Base-by-base conservation (phyloP, 1,140 invertebrate genomes). In the Heliconius melpomene region DNA sequence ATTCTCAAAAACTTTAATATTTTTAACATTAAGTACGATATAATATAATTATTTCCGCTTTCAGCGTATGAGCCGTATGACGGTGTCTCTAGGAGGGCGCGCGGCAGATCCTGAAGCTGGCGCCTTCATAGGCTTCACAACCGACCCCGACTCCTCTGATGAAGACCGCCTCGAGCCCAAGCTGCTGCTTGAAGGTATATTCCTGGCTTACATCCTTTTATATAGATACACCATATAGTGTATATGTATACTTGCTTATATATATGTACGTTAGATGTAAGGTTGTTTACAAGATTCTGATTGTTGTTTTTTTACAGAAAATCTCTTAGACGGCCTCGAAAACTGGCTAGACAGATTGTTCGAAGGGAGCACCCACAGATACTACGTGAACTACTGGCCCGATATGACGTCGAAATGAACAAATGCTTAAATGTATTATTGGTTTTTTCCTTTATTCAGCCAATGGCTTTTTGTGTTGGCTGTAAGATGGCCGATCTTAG, bases 351-450 rank as follows among this genome's bases (percentile, higher is more conserved):
- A 99, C 90, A 96, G 98, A 71, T 94, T 99, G 76, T 99, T 99
- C 91, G 99, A 99, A 93, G 99, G 99, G 66, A 97, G 97, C 75
- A 98, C 99, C 11, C 97, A 98, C 89, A 97, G 98, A 86, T 99
- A 99, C 94, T 97, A 98, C 92, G 97, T 99, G 82, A 98, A 98
- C 91, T 99, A 99, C 94, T 99, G 99, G 99, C 99, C 99, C 26
- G 98, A 98, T 85, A 98, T 97, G 95, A 96, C 96, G 83, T 95
- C 95, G 1, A 66, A 66, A 66, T 66, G 60, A 66, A 29, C 60
- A 66, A 3, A 29, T 26, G 23, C 13, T 11, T 66, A 66, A 66
- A 29, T 66, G 23, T 9, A 16, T 36, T 36, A 36, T 29, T 66
- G 60, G 26, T 57, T 57, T 57, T 66, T 66, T 29, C n/a, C n/a